Evolutionary conservation across 2,888 invertebrate species (phyloP).

Genomic region (Drosophila quinaria): DNA sequence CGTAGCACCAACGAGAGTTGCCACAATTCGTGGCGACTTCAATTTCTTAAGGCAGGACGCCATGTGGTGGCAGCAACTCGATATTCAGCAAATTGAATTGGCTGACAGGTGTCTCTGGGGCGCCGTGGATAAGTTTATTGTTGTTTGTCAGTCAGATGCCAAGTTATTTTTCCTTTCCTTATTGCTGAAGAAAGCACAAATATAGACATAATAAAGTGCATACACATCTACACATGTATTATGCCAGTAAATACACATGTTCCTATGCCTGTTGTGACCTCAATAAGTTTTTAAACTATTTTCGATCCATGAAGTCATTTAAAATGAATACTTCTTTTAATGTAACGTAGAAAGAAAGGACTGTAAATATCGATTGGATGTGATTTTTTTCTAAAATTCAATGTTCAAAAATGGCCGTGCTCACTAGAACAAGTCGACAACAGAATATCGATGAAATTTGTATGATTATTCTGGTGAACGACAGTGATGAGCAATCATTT

Average conservation of each 20-base stretch:
- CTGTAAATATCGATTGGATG: too few species aligned
- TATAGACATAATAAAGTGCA: background rate
- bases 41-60: constrained; percentile 13
- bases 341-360: too few species aligned
- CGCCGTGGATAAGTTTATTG: constrained; percentile 36
- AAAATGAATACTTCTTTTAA: background rate
- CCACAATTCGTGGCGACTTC: constrained; percentile 22
- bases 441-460: too few species aligned
- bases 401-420: too few species aligned
- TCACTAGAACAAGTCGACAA: too few species aligned
- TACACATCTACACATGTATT: background rate
- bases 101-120: constrained; percentile 71
- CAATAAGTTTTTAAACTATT: background rate
- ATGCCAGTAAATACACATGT: constrained; percentile 4
- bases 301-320: background rate
- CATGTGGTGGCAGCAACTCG: constrained; percentile 41
- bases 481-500: too few species aligned
- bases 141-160: constrained; percentile 38
- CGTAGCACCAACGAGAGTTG: constrained; percentile 25
- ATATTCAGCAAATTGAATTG: constrained; percentile 63
- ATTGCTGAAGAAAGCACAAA: background rate
- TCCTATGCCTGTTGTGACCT: constrained; percentile 1
- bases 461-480: too few species aligned
- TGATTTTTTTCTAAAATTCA: too few species aligned
- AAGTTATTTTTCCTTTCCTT: constrained; percentile 5